Percentiles rank a stretch among this genome's conserved stretches.
Conservation (phyloP, 2,113 vertebrate species). For the Microtus oregoni region DNA sequence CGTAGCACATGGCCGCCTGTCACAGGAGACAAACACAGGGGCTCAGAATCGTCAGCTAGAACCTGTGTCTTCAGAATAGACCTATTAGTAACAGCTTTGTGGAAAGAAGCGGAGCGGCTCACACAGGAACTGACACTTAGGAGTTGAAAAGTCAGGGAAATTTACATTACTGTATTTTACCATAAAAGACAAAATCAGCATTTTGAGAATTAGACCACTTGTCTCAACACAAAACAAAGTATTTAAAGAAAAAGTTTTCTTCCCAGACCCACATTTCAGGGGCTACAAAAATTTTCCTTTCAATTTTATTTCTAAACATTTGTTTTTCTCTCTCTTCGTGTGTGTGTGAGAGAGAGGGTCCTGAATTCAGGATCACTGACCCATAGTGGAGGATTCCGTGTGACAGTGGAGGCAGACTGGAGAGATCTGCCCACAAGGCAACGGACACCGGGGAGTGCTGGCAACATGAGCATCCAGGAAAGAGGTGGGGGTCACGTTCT, state of each 20-base stretch:
- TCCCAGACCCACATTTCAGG: not conserved
- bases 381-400: not conserved
- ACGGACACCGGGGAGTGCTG: not conserved
- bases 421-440: not conserved
- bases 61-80: too few species aligned
- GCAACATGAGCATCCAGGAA: not conserved
- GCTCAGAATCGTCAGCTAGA: not conserved
- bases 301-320: not conserved
- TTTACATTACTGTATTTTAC: not conserved
- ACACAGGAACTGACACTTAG: not conserved
- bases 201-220: not conserved
- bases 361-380: not conserved
- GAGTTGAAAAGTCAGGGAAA: not conserved
- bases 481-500: not conserved
- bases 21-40: constrained; percentile 61
- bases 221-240: constrained; percentile 6
- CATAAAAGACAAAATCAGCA: not conserved
- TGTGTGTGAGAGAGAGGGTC: not conserved
- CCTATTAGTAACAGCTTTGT: not conserved
- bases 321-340: not conserved
- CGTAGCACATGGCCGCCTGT: constrained; percentile 97
- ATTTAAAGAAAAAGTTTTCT: not conserved
- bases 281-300: not conserved
- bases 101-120: not conserved
- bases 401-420: not conserved